A percentile compares a stretch with the other conserved stretches of the same genome.
phyloP scores from a whole-genome alignment of 2,888 invertebrate species.

The Trissonchulus sp. region DNA sequence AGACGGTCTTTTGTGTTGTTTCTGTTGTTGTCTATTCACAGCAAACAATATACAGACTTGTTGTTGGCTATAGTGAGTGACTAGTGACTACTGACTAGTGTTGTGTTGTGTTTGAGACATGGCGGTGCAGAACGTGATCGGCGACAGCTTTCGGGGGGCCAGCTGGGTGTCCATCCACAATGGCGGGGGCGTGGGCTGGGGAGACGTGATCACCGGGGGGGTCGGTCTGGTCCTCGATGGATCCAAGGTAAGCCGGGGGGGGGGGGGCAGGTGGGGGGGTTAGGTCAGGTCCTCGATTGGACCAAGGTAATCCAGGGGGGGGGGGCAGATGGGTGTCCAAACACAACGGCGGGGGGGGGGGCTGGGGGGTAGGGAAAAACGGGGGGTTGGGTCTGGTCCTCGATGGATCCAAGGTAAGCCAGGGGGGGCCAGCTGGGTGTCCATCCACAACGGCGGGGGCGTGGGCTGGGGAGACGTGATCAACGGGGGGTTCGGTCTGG shows the following conservation, averaged over 20 bases:
- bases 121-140: constrained; percentile 62
- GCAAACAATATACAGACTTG: no score
- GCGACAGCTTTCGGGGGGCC: constrained; percentile 61
- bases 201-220: constrained; percentile 63
- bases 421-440: constrained; percentile 64
- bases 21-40: no score
- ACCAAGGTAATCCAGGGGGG: constrained; percentile 55
- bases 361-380: constrained; percentile 63
- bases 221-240: constrained; percentile 63
- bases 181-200: constrained; percentile 56
- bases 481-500: constrained; percentile 63
- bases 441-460: constrained; percentile 53
- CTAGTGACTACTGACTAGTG: no score
- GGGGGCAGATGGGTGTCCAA: constrained; percentile 63
- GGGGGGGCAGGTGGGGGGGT: constrained; percentile 64
- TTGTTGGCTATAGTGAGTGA: no score
- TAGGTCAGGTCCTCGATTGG: constrained; percentile 62
- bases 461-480: constrained; percentile 61
- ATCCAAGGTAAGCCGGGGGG: constrained; percentile 58
- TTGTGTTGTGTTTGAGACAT: constrained; percentile 58
- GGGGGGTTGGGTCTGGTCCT: constrained; percentile 63
- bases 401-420: constrained; percentile 58
- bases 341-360: constrained; percentile 52
- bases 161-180: constrained; percentile 60
- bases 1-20: no score